phyloP scores from a whole-genome alignment of 37 sponge, comb jelly and placozoan species.

The Oopsacas minuta region DNA sequence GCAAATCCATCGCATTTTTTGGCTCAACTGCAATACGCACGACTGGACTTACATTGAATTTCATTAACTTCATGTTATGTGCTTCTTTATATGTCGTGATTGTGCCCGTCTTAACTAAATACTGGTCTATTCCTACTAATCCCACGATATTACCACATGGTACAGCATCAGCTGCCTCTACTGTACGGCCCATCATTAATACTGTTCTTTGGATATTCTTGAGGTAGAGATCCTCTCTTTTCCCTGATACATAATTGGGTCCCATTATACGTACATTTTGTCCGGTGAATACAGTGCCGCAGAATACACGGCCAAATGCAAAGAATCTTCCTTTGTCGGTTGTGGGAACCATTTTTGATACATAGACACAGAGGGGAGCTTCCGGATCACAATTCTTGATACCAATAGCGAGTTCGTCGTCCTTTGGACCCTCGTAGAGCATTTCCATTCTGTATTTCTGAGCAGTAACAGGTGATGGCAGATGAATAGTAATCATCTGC shows the following conservation, averaged over 20 bases:
- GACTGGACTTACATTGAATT: constrained; percentile 56
- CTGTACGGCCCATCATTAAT: constrained; percentile 55
- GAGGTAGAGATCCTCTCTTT: constrained; percentile 49
- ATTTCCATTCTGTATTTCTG: constrained; percentile 59
- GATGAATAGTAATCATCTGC: constrained; percentile 65
- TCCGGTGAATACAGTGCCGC: constrained; percentile 49
- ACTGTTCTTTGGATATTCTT: constrained; percentile 59
- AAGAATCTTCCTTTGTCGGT: constrained; percentile 57
- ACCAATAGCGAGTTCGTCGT: constrained; percentile 38
- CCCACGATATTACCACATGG: constrained; percentile 68
- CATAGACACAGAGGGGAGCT: constrained; percentile 56
- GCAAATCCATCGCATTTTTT: constrained; percentile 52
- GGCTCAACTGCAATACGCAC: constrained; percentile 59
- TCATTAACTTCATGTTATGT: constrained; percentile 58
- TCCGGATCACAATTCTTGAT: constrained; percentile 55
- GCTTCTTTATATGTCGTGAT: constrained; percentile 54
- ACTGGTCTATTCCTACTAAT: constrained; percentile 62
- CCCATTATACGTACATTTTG: constrained; percentile 62
- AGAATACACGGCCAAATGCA: constrained; percentile 68
- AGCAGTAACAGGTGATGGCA: constrained; percentile 60
- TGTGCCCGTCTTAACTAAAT: constrained; percentile 56
- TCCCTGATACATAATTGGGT: constrained; percentile 55
- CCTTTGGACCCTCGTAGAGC: constrained; percentile 63
- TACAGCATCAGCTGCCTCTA: constrained; percentile 47
- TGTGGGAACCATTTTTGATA: constrained; percentile 62